Percentiles rank a stretch among this genome's conserved stretches.
Conservation (phyloP, 2,797 vertebrate species). For the Iguana delicatissima region DNA sequence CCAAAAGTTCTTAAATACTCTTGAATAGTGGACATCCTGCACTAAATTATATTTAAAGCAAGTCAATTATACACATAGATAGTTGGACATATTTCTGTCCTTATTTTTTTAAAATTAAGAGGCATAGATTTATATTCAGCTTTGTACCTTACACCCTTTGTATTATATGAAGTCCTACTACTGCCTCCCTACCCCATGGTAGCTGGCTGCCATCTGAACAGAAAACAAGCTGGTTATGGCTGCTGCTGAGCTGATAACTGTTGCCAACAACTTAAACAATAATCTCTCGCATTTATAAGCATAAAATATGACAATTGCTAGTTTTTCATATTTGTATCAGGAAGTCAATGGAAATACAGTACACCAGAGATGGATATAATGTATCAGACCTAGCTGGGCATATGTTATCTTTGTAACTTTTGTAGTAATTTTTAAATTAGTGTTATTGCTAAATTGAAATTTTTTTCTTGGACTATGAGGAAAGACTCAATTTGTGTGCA, state of each 20-base stretch:
- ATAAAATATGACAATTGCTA: constrained; percentile 8
- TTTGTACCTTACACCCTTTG: not conserved
- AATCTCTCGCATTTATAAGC: constrained; percentile 9
- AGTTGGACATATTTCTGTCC: constrained; percentile 27
- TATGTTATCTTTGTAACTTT: constrained; percentile 29
- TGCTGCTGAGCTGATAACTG: constrained; percentile 24
- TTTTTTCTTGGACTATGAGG: constrained; percentile 40
- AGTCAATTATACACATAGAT: not conserved
- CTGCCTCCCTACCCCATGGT: constrained; percentile 22
- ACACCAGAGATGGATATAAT: constrained; percentile 6
- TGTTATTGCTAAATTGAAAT: constrained; percentile 27
- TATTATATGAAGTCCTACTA: not conserved
- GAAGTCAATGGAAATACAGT: constrained; percentile 1
- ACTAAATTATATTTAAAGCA: constrained; percentile 16
- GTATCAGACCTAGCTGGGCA: not conserved
- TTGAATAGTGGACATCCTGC: not conserved
- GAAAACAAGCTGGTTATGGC: constrained; percentile 8
- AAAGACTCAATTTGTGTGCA: constrained; percentile 33
- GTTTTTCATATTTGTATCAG: constrained; percentile 37
- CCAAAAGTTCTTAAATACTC: not conserved
- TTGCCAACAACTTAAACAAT: not conserved
- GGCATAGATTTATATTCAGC: constrained; percentile 48
- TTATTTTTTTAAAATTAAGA: not conserved
- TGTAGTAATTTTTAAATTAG: constrained; percentile 26
- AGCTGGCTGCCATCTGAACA: constrained; percentile 38